Conservation (phyloP, 1,140 invertebrate species). For the Sweltsa coloradensis region DNA sequence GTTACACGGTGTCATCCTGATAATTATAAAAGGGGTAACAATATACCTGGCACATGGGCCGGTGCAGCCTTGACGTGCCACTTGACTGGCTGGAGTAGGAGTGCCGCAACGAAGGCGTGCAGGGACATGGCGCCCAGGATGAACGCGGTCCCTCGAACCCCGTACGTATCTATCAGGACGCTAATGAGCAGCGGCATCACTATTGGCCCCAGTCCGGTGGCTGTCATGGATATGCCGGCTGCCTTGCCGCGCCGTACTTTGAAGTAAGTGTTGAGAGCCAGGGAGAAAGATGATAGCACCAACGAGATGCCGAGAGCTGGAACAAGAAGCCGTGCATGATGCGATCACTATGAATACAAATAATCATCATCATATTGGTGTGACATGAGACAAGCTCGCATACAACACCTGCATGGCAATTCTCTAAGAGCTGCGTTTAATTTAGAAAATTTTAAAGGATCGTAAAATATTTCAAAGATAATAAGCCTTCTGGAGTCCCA, state of each 20-base stretch:
- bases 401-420: no score
- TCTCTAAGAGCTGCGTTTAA: no score
- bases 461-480: no score
- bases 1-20: no score
- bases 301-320: slow-evolving; percentile 49
- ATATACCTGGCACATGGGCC: no score
- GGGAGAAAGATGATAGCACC: slow-evolving; percentile 50
- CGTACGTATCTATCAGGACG: slow-evolving; percentile 40
- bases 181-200: slow-evolving; percentile 54
- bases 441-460: no score
- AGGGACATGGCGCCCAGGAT: slow-evolving; percentile 47
- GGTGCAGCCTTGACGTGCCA: slow-evolving; percentile 17
- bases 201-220: slow-evolving; percentile 59
- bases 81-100: slow-evolving; percentile 49
- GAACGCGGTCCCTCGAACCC: slow-evolving; percentile 41
- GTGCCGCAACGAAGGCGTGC: slow-evolving; percentile 45
- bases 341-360: background rate
- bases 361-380: no score
- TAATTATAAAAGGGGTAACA: no score
- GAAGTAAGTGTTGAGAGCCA: slow-evolving; percentile 62
- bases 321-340: slow-evolving; percentile 20
- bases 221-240: slow-evolving; percentile 52
- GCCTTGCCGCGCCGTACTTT: slow-evolving; percentile 47
- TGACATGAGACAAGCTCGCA: no score
- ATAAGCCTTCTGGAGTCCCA: no score